Evolutionary conservation across 2,797 vertebrate species (phyloP).

Genomic region (Urosaurus nigricauda): DNA sequence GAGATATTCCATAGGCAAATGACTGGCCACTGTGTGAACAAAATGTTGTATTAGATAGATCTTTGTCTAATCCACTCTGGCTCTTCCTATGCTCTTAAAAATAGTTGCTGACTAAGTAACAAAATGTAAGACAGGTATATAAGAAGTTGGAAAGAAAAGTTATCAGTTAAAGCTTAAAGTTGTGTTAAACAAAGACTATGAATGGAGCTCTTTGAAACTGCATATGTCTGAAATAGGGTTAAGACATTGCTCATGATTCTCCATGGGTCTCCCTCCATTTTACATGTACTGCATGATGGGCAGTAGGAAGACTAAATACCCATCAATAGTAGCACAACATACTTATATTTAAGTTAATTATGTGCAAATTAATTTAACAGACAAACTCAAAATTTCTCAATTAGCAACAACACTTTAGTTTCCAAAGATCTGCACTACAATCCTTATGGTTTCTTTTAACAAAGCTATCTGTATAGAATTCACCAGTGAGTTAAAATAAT

Average conservation of each 20-base stretch:
- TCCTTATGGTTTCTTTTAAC: background rate
- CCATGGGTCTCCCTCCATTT: background rate
- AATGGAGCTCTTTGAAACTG: background rate
- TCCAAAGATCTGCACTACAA: background rate
- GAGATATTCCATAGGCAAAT: too few species aligned
- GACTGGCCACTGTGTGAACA: too few species aligned
- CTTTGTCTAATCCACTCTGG: too few species aligned
- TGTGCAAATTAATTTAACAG: background rate
- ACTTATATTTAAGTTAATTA: background rate
- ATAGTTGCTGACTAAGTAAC: background rate
- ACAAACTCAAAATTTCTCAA: background rate
- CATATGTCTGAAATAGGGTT: background rate
- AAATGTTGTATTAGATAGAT: too few species aligned
- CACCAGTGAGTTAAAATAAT: background rate
- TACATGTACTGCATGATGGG: background rate
- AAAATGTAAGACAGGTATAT: background rate
- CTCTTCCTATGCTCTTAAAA: background rate
- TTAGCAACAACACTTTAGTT: background rate
- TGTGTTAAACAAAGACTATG: background rate
- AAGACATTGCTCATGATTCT: background rate
- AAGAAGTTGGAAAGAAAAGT: background rate
- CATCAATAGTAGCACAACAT: background rate
- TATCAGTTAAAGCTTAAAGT: background rate
- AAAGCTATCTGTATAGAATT: constrained; percentile 9
- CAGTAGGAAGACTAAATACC: background rate